Conservation (phyloP, 2,888 invertebrate species). For the Acrobasis suavella region DNA sequence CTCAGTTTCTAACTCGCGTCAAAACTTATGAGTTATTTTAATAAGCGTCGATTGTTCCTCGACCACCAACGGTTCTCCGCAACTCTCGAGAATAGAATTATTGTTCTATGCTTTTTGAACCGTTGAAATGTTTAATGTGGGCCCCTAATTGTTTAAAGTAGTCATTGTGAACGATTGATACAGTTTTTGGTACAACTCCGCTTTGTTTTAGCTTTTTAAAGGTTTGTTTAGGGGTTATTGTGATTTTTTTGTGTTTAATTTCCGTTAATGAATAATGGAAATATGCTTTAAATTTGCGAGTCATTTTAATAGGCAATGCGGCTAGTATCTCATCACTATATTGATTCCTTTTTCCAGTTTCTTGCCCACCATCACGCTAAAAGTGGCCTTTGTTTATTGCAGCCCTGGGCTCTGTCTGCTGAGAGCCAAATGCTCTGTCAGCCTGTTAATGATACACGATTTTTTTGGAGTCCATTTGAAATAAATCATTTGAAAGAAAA, state of each 20-base stretch:
- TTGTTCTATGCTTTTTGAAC: constrained; percentile 41
- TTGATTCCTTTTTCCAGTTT: no score
- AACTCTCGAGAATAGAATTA: constrained; percentile 54
- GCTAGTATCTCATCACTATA: no score
- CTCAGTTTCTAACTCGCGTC: constrained; percentile 37
- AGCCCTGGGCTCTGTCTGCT: no score
- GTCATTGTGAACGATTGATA: constrained; percentile 26
- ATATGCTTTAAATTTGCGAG: not conserved
- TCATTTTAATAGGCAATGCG: no score
- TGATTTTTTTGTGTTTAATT: not conserved
- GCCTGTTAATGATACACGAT: no score
- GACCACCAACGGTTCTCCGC: constrained; percentile 43
- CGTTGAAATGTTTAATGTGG: constrained; percentile 40
- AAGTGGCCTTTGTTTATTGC: no score
- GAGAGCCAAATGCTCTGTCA: no score
- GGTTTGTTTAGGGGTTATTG: not conserved
- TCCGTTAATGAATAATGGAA: not conserved
- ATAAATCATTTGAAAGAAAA: no score
- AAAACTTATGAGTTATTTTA: constrained; percentile 50
- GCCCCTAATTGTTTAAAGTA: constrained; percentile 27
- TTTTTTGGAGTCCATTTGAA: no score
- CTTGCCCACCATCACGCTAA: no score
- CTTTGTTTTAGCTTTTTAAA: constrained; percentile 9
- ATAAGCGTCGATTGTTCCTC: constrained; percentile 63
- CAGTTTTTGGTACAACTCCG: constrained; percentile 10